Base-by-base conservation (phyloP, 2,888 invertebrate species). In the Lasioglossum malachurum region DNA sequence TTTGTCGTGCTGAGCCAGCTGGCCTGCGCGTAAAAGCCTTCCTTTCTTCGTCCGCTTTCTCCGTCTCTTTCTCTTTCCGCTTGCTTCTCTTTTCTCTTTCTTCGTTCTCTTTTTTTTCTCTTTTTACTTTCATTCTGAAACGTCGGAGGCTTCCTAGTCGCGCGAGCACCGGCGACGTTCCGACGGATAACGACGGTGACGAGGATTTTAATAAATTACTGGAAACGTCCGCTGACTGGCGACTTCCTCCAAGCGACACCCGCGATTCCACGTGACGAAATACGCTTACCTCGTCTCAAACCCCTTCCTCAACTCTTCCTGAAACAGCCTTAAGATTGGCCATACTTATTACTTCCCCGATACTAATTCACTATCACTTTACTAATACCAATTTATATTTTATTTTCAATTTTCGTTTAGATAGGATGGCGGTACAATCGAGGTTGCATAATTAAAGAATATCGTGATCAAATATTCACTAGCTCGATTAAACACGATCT, bases 1-100 rank as follows among this genome's bases (percentile, higher is more conserved):
- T 91, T 93, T 91, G 89, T 89, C 90, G 86, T 86, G 89, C 88
- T 86, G 88, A 90, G 90, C 90, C 94, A 93, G 93, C 92, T 94
- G 93, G 91, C 83, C 87, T 86, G 81, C 89, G 89, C 89, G 92
- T 94, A 93, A 94, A 94, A 91, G 90, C 71, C 64, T 81, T 80
- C 78, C 83, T 74, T 71, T 85, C 81, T 71, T 85, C 81, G 46
- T 78, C 75, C 53, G 72, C 35, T 38, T 27, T 44, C 16, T 75
- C 46, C 35, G 44, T 49, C 74, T 23, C 8, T 64, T 31, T 46
- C 19, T 64, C 49, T 27, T n/a, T 67, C 53, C 16, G 75, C 72
- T 79, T 75, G 80, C 53, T 53, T 41, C 57, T 14, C 3, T 38
- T 75, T 38, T 38, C 4, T n/a, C 35, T 19, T 16, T 16, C 23